Conservation (phyloP, 2,113 vertebrate species). For the Siniperca chuatsi region DNA sequence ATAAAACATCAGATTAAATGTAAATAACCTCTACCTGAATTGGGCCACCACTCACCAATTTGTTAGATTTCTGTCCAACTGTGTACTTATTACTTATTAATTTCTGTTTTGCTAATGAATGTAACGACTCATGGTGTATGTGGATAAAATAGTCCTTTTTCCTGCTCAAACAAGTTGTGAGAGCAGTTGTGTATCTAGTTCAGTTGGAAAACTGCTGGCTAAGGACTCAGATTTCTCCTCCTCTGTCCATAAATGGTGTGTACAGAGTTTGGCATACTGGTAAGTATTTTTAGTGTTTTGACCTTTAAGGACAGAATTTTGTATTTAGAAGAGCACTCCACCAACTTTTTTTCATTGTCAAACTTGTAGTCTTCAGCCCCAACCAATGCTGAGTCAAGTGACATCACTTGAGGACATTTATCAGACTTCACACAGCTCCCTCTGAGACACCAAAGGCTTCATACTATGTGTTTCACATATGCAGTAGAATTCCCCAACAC, state of each 20-base stretch:
- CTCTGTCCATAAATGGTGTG: too few relatives aligned
- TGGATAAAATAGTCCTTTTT: neutral
- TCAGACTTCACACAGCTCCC: too few relatives aligned
- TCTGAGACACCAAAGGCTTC: too few relatives aligned
- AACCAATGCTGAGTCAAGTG: too few relatives aligned
- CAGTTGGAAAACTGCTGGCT: neutral
- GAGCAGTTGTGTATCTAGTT: neutral
- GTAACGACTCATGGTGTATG: neutral
- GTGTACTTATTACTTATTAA: neutral
- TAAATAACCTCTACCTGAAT: neutral
- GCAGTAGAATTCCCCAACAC: too few relatives aligned
- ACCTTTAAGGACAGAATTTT: too few relatives aligned
- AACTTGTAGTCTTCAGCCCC: too few relatives aligned
- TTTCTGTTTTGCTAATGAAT: neutral
- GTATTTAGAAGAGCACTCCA: too few relatives aligned
- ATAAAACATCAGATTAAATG: neutral
- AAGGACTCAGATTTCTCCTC: too few relatives aligned
- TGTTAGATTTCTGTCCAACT: neutral
- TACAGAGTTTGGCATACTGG: neutral
- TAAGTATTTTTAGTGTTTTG: neutral
- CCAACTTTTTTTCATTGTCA: too few relatives aligned
- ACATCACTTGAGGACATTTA: too few relatives aligned
- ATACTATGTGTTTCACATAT: too few relatives aligned
- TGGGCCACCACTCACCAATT: neutral
- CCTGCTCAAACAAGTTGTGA: neutral